Percentiles rank a stretch among this genome's conserved stretches.
phyloP scores from a whole-genome alignment of 2,113 vertebrate species.

The Verasper variegatus region DNA sequence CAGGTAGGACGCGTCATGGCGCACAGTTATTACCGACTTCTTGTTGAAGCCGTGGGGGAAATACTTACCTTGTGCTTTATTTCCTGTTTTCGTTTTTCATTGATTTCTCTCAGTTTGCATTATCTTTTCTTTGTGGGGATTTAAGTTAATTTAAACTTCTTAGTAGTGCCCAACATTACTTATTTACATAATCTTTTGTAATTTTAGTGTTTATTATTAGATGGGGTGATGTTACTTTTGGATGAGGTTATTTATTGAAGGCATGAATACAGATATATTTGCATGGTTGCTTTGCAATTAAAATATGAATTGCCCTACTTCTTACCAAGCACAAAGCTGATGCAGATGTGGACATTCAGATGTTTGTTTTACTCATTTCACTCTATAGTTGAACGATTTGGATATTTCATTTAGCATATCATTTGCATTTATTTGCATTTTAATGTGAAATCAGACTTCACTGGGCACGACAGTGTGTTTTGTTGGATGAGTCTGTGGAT shows the following conservation, averaged over 20 bases:
- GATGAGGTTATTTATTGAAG: background rate
- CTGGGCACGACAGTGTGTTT: too few relatives aligned
- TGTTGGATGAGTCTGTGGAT: background rate
- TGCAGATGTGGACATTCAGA: slow-evolving; percentile 32
- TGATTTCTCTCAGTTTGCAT: background rate
- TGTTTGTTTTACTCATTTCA: slow-evolving; percentile 5
- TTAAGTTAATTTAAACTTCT: too few relatives aligned
- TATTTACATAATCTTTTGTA: too few relatives aligned
- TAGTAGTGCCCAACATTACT: too few relatives aligned
- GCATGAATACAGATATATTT: background rate
- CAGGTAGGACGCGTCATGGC: slow-evolving; percentile 75
- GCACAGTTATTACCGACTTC: background rate
- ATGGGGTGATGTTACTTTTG: too few relatives aligned
- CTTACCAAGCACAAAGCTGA: background rate
- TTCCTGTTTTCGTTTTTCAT: background rate
- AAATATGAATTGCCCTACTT: background rate
- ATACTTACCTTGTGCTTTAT: background rate
- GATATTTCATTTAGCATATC: too few relatives aligned
- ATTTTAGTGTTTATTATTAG: too few relatives aligned
- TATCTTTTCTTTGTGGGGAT: too few relatives aligned
- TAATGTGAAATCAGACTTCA: background rate
- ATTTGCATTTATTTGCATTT: background rate
- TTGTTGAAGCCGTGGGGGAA: background rate
- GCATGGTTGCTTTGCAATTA: background rate
- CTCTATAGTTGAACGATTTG: background rate